A percentile compares a stretch with the other conserved stretches of the same genome.
Evolutionary conservation across 1,140 invertebrate species (phyloP).

Genomic region (Lycorma delicatula): DNA sequence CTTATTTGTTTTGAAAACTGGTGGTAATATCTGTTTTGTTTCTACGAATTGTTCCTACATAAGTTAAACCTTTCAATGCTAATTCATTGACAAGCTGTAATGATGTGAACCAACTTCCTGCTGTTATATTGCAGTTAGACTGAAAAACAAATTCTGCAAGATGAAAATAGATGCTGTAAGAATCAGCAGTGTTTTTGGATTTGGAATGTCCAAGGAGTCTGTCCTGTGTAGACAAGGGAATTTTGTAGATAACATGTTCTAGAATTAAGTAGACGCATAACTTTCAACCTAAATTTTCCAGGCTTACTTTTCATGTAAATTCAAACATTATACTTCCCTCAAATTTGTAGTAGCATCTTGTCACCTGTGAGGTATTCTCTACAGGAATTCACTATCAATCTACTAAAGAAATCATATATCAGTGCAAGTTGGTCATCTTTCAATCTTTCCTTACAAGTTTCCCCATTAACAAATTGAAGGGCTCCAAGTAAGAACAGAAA

Average conservation of each 20-base stretch:
- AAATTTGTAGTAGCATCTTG: slow-evolving; percentile 33
- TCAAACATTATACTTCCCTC: slow-evolving; percentile 33
- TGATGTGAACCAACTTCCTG: slow-evolving; percentile 39
- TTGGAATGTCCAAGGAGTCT: slow-evolving; percentile 4
- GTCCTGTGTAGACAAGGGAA: slow-evolving; percentile 7
- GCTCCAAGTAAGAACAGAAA: slow-evolving; percentile 14
- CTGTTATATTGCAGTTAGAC: slow-evolving; percentile 34
- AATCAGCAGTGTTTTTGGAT: neutral
- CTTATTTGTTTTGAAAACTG: slow-evolving; percentile 19
- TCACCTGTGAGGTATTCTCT: slow-evolving; percentile 24
- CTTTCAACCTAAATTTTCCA: neutral
- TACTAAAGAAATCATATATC: neutral
- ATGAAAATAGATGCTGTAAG: slow-evolving; percentile 6
- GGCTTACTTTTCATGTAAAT: slow-evolving; percentile 32
- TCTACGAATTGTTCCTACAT: slow-evolving; percentile 39
- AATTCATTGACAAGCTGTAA: slow-evolving; percentile 33
- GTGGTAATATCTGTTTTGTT: slow-evolving; percentile 39
- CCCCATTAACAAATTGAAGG: slow-evolving; percentile 16
- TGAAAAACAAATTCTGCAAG: slow-evolving; percentile 23
- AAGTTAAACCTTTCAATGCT: slow-evolving; percentile 31
- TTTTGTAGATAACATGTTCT: slow-evolving; percentile 17
- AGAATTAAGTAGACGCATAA: slow-evolving; percentile 1
- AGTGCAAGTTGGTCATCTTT: neutral
- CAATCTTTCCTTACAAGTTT: neutral
- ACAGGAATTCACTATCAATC: slow-evolving; percentile 12